A percentile compares a stretch with the other conserved stretches of the same genome.
Evolutionary conservation across 2,797 vertebrate genomes (phyloP).

Genomic region (Decapterus maruadsi): DNA sequence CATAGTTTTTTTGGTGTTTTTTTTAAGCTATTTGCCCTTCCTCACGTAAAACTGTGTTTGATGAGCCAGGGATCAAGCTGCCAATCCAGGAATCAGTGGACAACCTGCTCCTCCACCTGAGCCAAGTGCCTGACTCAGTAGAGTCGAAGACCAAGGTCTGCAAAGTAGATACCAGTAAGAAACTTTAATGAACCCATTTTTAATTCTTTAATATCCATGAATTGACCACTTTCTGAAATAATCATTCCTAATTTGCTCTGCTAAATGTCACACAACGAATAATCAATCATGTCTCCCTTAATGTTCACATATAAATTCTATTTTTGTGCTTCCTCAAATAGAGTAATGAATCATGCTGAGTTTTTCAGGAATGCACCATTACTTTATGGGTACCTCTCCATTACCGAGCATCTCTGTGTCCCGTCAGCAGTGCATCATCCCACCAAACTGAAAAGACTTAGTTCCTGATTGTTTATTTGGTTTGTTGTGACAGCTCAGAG

Average conservation of each 20-base stretch:
- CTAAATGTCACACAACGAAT: conserved; percentile 39
- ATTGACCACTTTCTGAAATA: conserved; percentile 46
- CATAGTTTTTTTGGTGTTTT: too few relatives aligned
- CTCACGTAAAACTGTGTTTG: too few relatives aligned
- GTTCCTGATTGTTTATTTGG: conserved; percentile 33
- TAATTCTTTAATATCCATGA: conserved; percentile 31
- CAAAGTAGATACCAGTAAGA: background rate
- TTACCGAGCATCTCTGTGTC: conserved; percentile 20
- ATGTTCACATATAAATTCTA: conserved; percentile 4
- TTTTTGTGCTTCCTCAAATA: conserved; percentile 23
- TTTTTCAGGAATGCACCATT: conserved; percentile 23
- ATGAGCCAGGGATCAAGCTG: too few relatives aligned
- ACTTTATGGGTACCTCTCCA: conserved; percentile 10
- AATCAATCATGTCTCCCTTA: conserved; percentile 51
- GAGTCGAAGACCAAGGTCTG: background rate
- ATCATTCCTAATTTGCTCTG: conserved; percentile 51
- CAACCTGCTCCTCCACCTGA: too few relatives aligned
- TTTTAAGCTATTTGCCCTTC: too few relatives aligned
- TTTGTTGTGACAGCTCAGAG: conserved; percentile 18
- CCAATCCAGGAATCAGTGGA: too few relatives aligned
- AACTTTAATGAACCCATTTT: conserved; percentile 24
- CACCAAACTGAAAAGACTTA: conserved; percentile 18
- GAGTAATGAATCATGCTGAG: conserved; percentile 25
- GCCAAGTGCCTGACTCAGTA: background rate
- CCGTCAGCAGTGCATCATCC: conserved; percentile 19